These are phyloP conservation scores for Naso thynnoides DNA, from an alignment of 2,797 vertebrate genomes.

Conservation along the genomic window DNA sequence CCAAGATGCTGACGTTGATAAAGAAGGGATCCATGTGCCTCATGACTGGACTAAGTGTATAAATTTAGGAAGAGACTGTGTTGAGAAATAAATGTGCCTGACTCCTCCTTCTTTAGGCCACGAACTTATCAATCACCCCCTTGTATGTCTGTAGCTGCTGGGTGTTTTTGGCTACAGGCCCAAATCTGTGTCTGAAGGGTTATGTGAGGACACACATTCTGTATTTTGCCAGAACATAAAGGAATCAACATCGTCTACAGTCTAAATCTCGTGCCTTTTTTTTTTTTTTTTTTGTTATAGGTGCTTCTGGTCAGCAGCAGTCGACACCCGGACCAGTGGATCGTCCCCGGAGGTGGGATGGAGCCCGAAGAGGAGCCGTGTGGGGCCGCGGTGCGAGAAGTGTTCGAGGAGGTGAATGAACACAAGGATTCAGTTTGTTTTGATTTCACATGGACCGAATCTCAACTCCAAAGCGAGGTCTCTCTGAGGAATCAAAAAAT, in stretches of 20 bases:
- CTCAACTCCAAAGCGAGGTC: not conserved
- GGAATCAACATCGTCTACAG: no score
- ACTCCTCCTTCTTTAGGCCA: no score
- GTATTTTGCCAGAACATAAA: not conserved
- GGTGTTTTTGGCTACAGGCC: not conserved
- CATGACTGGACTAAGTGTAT: no score
- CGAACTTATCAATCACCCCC: no score
- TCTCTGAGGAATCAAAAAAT: no score
- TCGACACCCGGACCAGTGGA: conserved; percentile 98
- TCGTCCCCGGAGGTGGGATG: conserved; percentile 98
- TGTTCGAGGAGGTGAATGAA: conserved; percentile 95
- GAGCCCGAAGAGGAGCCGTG: conserved; percentile 98
- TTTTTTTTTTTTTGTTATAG: conserved; percentile 67
- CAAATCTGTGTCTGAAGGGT: not conserved
- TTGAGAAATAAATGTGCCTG: no score
- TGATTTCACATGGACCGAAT: not conserved
- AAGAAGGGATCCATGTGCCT: no score
- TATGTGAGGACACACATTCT: not conserved
- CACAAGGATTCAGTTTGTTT: not conserved
- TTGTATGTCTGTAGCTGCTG: not conserved
- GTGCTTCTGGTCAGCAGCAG: conserved; percentile 97
- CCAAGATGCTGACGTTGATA: no score
- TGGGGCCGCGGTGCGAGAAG: conserved; percentile 94
- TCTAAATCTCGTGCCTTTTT: not conserved
- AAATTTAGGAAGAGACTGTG: no score